Base-by-base conservation (phyloP, 2,797 vertebrate genomes). In the Trematomus bernacchii region DNA sequence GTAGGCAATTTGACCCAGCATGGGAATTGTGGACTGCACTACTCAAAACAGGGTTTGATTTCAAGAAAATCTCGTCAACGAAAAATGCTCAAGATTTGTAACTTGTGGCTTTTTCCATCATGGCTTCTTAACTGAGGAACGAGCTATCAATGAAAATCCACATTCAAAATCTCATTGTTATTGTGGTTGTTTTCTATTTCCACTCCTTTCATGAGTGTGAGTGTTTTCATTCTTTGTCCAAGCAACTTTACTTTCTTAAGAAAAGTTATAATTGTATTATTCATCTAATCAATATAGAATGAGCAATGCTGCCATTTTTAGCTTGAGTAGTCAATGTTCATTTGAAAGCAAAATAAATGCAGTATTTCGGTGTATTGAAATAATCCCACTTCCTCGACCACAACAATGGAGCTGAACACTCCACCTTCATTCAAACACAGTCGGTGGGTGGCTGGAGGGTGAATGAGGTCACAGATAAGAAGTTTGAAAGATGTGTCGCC, bases 311-410 rank as follows among this genome's bases (percentile, higher is more conserved):
- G 54, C 16, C 19, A 16, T 53, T 65, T 64, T 66, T 44, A 37
- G 42, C 30, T 48, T 5, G 14, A 62, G 3, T 30, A 73, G 21
- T 52, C 13, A 10, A 44, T 51, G 37, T 66, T n/a, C 5, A 50
- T 37, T 27, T 66, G 27, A 66, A 66, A 67, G 8, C 11, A 15
- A 44, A 52, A 19, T 13, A 37, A 51, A 66, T 50, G 11, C 13
- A 51, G 23, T 19, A 46, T 55, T 13, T 62, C 15, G 71, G 59
- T 50, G 58, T 72, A 80, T 71, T 70, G 85, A 89, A 50, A 79
- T 88, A 83, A 90, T 91, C 84, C 88, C 64, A 64, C 19, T 23
- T n/a, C 55, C 54, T 57, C 83, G 70, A 76, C 68, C 66, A 73
- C 62, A 73, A 88, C 89, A 85, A 86, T 74, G 62, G 67, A 58